Evolutionary conservation across 2,797 vertebrate genomes (phyloP), one percentile per base, ranked within the genome.

Genomic region (Acanthurus leucopareius): DNA sequence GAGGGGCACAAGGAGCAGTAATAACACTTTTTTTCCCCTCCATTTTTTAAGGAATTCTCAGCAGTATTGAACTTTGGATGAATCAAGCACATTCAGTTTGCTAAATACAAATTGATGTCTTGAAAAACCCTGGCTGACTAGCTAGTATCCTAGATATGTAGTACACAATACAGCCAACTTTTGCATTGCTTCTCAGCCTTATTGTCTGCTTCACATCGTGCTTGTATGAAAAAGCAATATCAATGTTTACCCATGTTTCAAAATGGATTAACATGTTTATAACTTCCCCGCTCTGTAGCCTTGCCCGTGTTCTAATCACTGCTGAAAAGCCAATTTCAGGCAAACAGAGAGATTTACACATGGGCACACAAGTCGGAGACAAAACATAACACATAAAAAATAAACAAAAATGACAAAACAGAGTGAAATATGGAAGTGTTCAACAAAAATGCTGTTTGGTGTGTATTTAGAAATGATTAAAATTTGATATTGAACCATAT

Each of bases 241-340:
- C 40, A 28, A 3, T 57, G 60, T 73, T 73, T 47, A 53, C 44
- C 20, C 58, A 25, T 86, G 82, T 77, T 77, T 77, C 67, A 57
- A 73, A 75, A 60, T 68, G 80, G 72, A 85, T 82, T 75, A 75
- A 54, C 59, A 67, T 71, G 77, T 74, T 79, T 72, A 73, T 75
- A 83, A 67, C 67, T 48, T 66, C 14, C 20, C 51, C 10, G 42
- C 53, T 75, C 69, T 62, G 81, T 28, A 51, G 67, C 48, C 35
- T 40, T 77, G 76, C 52, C 69, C 28, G 14, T 19, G 65, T 32
- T 72, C 62, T 70, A 65, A 84, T 85, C 77, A 79, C 61, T 57
- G 52, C 75, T 71, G 52, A 69, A 71, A 78, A 85, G 67, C 49
- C 58, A 45, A 48, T 77, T 77, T 71, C 66, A 72, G 28, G 53